Conservation (phyloP, 2,113 vertebrate species). For the Caranx ignobilis region DNA sequence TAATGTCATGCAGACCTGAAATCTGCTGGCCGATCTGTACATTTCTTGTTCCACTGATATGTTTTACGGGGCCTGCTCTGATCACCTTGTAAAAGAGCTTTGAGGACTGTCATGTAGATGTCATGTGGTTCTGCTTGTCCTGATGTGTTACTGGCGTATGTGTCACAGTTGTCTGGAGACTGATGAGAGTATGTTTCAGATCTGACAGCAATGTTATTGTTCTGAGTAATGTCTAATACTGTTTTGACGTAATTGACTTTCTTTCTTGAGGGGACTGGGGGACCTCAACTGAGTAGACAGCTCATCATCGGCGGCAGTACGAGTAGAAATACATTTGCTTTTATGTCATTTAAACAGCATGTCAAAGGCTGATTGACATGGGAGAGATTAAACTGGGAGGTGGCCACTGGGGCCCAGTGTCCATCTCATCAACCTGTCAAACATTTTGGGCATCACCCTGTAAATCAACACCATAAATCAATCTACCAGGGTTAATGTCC, state of each 20-base stretch:
- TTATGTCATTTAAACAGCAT: neutral
- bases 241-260: constrained; percentile 9
- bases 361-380: neutral
- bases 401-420: neutral
- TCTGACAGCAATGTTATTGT: constrained; percentile 15
- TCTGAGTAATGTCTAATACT: neutral
- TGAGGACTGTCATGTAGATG: constrained; percentile 3
- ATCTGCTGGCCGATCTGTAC: neutral
- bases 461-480: neutral
- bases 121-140: constrained; percentile 16
- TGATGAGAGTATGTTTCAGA: constrained; percentile 10
- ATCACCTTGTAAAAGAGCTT: neutral
- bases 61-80: constrained; percentile 26
- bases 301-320: too few species aligned
- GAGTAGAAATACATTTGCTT: too few species aligned
- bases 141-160: neutral
- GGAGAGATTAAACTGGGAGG: neutral
- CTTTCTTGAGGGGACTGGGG: neutral
- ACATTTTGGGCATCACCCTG: neutral
- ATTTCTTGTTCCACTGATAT: neutral
- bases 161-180: neutral
- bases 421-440: neutral
- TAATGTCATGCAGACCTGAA: constrained; percentile 34
- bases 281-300: neutral
- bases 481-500: neutral